These are phyloP conservation scores for Sarcophaga carnaria DNA, from an alignment of 2,888 invertebrate species.

Conservation along the genomic window DNA sequence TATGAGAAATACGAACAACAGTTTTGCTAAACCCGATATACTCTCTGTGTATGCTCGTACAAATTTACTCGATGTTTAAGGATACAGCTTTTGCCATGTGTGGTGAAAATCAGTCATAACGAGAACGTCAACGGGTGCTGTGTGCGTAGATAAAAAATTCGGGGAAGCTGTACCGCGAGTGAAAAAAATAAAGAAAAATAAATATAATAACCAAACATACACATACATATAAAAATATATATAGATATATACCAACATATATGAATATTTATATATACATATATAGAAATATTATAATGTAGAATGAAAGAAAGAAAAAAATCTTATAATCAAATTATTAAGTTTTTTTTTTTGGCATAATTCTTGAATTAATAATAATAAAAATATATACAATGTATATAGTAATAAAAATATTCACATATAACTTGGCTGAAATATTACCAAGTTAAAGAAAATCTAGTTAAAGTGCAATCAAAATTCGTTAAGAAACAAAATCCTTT, in stretches of 20 bases:
- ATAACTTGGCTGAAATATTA: too few species aligned
- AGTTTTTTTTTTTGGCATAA: too few species aligned
- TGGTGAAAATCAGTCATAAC: constrained; percentile 82
- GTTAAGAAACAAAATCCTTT: too few species aligned
- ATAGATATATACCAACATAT: neutral
- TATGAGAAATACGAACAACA: constrained; percentile 32
- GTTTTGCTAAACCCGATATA: constrained; percentile 44
- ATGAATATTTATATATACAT: neutral
- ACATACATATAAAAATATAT: constrained; percentile 5
- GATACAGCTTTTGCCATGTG: constrained; percentile 70
- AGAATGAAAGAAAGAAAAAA: constrained; percentile 37
- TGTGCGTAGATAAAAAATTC: constrained; percentile 74
- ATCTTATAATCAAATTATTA: constrained; percentile 57
- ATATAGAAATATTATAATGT: constrained; percentile 22
- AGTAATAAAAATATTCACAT: too few species aligned
- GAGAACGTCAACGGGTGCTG: constrained; percentile 82
- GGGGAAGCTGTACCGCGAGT: constrained; percentile 67
- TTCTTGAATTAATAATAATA: neutral
- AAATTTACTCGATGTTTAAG: constrained; percentile 30
- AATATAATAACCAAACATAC: constrained; percentile 18
- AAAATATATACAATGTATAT: neutral
- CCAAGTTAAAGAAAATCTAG: neutral
- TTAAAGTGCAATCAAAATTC: constrained; percentile 52
- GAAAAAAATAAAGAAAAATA: constrained; percentile 41
- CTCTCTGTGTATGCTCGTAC: constrained; percentile 28